Base-by-base conservation (phyloP, 2,113 vertebrate genomes). In the Ictalurus furcatus region DNA sequence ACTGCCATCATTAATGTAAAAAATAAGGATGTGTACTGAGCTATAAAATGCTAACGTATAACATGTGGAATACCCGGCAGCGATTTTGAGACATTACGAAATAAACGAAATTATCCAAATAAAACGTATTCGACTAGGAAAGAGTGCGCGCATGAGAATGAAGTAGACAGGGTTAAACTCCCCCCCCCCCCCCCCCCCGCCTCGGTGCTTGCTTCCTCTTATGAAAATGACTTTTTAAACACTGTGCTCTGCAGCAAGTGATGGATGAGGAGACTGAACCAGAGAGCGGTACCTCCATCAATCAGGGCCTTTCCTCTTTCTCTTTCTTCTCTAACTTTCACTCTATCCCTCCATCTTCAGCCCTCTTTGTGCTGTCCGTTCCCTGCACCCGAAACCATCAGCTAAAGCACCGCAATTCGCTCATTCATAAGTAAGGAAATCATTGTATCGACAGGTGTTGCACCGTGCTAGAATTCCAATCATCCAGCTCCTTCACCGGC, bases 141-240 rank as follows among this genome's bases (percentile, higher is more conserved):
- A 21, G 79, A 74, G 23, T 85, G 65, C n/a, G 54, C 40, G 16
- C 58, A 58, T 25, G 12, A 17, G 56, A 14, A 74, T n/a, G 65
- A 85, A 48, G 73, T 17, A 52, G 44, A n/a, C 58, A 28, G 81
- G 34, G 58, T 84, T 63, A 84, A 84, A 52, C 74, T 63, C 58
- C 52, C 19, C 58, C 86, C 19, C 58, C 86, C 65, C 21, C 69
- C n/a, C 87, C 48, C 84, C 40, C 89, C 76, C 76, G 13, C 78
- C 44, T 85, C 58, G 13, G 23, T 54, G 25, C 69, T 85, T 78
- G 65, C 67, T 52, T 84, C 58, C 86, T 90, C 88, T 91, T 90
- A 90, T 90, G 87, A 90, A 92, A 92, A 91, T 91, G 80, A 91
- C 86, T 92, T 93, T 93, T 92, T 91, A 92, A 92, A 89, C 74